Evolutionary conservation across 2,888 invertebrate species (phyloP).

Genomic region (Lochmaea capreae): DNA sequence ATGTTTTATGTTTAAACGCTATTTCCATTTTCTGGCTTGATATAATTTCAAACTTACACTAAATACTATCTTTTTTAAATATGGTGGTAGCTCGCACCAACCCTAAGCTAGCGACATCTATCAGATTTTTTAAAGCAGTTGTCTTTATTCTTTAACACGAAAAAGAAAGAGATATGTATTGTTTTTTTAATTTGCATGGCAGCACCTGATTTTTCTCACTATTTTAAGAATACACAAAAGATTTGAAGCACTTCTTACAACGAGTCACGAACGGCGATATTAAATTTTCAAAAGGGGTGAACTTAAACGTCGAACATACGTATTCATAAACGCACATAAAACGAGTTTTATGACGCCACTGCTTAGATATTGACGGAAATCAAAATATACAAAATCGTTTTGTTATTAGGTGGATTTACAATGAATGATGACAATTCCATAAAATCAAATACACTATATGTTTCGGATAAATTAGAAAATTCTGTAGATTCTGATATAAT

Average conservation of each 20-base stretch:
- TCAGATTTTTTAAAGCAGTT: not conserved
- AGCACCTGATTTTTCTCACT: not conserved
- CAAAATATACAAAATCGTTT: conserved; percentile 2
- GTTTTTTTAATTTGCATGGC: not conserved
- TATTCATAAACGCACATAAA: too few species aligned
- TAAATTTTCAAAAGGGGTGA: not conserved
- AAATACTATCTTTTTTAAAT: not conserved
- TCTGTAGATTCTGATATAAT: conserved; percentile 25
- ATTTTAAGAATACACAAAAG: not conserved
- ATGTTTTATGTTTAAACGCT: not conserved
- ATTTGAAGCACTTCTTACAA: not conserved
- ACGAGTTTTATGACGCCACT: not conserved
- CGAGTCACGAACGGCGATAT: too few species aligned
- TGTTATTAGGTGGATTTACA: not conserved
- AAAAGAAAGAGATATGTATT: not conserved
- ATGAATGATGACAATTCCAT: conserved; percentile 10
- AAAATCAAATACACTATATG: conserved; percentile 32
- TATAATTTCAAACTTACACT: too few species aligned
- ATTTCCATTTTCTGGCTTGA: not conserved
- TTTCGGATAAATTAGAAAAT: conserved; percentile 36
- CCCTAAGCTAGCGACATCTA: not conserved
- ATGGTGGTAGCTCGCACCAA: not conserved
- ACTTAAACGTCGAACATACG: not conserved
- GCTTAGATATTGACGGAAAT: not conserved
- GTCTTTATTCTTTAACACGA: not conserved